Conservation (phyloP, 2,113 vertebrate genomes). For the Chunga burmeisteri region DNA sequence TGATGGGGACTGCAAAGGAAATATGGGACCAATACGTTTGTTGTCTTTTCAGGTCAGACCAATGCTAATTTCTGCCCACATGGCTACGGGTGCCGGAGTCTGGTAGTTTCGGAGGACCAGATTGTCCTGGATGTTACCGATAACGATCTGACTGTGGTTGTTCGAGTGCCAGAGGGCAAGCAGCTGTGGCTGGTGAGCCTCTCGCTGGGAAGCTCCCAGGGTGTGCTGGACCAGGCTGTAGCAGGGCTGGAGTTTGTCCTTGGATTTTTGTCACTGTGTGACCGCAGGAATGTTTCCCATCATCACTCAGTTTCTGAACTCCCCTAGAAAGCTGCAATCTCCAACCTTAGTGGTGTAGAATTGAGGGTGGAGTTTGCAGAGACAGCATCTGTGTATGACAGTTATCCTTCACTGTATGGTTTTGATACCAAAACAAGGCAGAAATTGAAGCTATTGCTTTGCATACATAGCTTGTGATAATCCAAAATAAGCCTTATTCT, state of each 20-base stretch:
- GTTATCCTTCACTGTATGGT: neutral
- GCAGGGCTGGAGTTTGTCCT: neutral
- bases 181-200: constrained; percentile 91
- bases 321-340: neutral
- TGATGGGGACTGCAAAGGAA: neutral
- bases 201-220: neutral
- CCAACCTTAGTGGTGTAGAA: neutral
- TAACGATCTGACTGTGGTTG: constrained; percentile 83
- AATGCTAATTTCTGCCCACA: constrained; percentile 92
- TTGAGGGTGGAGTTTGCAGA: neutral
- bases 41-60: constrained; percentile 79
- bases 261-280: neutral
- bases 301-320: neutral
- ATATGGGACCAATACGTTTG: accelerated
- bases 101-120: constrained; percentile 87
- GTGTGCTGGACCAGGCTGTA: neutral
- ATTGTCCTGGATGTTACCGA: constrained; percentile 89
- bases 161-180: constrained; percentile 85
- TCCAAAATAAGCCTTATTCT: neutral
- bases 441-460: neutral
- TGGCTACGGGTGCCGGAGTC: constrained; percentile 86
- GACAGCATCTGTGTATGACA: neutral
- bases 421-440: neutral
- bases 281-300: neutral
- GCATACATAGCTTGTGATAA: neutral